A percentile compares a stretch with the other conserved stretches of the same genome.
Evolutionary conservation across 2,113 vertebrate species (phyloP).

Genomic region (Cryptoleucopteryx plumbea): DNA sequence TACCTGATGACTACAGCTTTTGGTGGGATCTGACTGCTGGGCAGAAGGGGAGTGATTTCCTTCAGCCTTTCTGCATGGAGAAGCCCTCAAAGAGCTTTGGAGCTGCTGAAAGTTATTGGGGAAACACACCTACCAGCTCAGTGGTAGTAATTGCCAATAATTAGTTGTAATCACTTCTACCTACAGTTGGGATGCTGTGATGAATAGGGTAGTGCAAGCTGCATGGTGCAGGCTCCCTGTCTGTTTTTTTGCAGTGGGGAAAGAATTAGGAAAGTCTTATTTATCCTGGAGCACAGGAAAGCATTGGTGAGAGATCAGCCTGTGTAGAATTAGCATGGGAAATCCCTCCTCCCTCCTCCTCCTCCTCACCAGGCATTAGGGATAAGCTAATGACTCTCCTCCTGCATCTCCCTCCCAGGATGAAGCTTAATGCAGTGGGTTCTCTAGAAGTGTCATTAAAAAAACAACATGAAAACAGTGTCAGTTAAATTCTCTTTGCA

Average conservation of each 20-base stretch:
- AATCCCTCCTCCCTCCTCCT: neutral
- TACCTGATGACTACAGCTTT: neutral
- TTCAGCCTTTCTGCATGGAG: neutral
- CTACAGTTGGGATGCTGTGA: neutral
- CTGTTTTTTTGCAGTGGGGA: constrained; percentile 15
- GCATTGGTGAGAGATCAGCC: neutral
- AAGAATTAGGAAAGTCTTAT: constrained; percentile 21
- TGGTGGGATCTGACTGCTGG: neutral
- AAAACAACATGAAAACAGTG: neutral
- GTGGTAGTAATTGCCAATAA: neutral
- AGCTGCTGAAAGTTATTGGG: neutral
- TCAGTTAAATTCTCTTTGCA: neutral
- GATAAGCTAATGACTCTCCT: constrained; percentile 36
- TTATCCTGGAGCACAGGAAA: constrained; percentile 14
- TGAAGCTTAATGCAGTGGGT: neutral
- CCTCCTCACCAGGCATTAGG: neutral
- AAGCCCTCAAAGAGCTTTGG: neutral
- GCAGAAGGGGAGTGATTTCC: neutral
- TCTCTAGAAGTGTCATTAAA: neutral
- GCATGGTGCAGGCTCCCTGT: neutral
- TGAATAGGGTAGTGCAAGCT: neutral
- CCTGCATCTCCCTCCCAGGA: neutral
- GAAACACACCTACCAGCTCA: neutral
- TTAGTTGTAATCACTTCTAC: constrained; percentile 7
- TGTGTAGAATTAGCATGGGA: neutral